A percentile compares a stretch with the other conserved stretches of the same genome.
Evolutionary conservation across 2,113 vertebrate genomes (phyloP).

Genomic region (Edolisoma coerulescens): DNA sequence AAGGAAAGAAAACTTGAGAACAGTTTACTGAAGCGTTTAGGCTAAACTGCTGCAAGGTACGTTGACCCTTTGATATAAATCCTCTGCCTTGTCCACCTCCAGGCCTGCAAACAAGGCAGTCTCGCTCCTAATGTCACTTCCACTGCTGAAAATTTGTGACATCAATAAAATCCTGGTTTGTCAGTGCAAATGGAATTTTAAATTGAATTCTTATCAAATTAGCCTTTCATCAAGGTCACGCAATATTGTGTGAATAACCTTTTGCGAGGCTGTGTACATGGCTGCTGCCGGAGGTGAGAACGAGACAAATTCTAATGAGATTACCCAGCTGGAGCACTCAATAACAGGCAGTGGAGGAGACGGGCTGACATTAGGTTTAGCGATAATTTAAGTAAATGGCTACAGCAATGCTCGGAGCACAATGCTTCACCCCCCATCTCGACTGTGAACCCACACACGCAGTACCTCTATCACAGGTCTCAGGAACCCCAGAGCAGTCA

Average conservation of each 20-base stretch:
- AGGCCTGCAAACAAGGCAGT: background rate
- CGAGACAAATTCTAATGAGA: conserved; percentile 14
- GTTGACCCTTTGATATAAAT: background rate
- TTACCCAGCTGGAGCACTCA: conserved; percentile 21
- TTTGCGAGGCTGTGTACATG: conserved; percentile 26
- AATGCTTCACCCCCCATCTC: background rate
- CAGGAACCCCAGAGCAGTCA: background rate
- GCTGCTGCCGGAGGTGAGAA: conserved; percentile 27
- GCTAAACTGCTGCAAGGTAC: background rate
- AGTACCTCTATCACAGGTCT: background rate
- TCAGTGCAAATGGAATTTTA: conserved; percentile 60
- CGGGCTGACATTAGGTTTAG: background rate
- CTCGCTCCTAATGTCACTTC: background rate
- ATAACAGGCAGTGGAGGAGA: background rate
- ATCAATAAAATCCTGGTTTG: conserved; percentile 53
- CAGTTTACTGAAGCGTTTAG: background rate
- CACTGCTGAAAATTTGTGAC: conserved; percentile 10
- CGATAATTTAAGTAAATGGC: background rate
- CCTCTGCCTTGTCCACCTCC: background rate
- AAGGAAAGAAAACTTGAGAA: background rate
- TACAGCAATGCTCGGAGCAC: background rate
- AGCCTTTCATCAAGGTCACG: conserved; percentile 59
- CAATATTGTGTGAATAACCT: conserved; percentile 44
- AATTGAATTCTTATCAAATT: conserved; percentile 70
- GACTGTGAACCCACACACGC: background rate